Evolutionary conservation across 2,888 invertebrate genomes (phyloP).

Genomic region (Cantharis flavilabris): DNA sequence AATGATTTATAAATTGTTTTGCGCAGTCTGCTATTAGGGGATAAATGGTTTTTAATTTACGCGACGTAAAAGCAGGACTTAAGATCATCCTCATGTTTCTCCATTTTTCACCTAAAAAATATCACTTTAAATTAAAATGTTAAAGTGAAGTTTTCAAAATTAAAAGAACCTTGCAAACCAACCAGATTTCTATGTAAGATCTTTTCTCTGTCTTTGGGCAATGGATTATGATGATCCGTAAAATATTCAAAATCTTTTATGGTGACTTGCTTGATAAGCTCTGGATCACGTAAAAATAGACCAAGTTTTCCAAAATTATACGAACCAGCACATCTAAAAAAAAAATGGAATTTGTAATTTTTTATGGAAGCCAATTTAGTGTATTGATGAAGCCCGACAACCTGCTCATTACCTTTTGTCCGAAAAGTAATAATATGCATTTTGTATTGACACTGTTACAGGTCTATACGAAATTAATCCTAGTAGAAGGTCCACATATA

Average conservation of each 20-base stretch:
- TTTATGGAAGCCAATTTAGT: too few species aligned
- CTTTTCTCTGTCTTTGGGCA: not conserved
- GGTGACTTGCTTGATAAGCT: not conserved
- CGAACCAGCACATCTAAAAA: not conserved
- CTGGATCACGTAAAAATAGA: not conserved
- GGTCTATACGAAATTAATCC: not conserved
- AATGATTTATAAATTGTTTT: slow-evolving; percentile 29
- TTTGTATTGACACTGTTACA: not conserved
- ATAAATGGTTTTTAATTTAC: slow-evolving; percentile 57
- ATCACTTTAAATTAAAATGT: not conserved
- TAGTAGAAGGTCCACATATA: not conserved
- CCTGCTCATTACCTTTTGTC: not conserved
- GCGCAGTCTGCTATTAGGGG: slow-evolving; percentile 50
- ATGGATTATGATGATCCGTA: not conserved
- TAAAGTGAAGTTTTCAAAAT: not conserved
- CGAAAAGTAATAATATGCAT: not conserved
- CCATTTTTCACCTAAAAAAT: slow-evolving; percentile 36
- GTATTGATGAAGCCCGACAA: too few species aligned
- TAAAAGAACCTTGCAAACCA: not conserved
- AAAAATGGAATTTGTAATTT: too few species aligned
- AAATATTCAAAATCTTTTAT: not conserved
- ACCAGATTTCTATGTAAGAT: not conserved
- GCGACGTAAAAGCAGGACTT: slow-evolving; percentile 56
- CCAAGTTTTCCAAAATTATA: not conserved
- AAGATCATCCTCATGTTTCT: slow-evolving; percentile 54